These are phyloP conservation scores for Gnatocerus cornutus DNA, from an alignment of 2,888 invertebrate species.

Conservation along the genomic window DNA sequence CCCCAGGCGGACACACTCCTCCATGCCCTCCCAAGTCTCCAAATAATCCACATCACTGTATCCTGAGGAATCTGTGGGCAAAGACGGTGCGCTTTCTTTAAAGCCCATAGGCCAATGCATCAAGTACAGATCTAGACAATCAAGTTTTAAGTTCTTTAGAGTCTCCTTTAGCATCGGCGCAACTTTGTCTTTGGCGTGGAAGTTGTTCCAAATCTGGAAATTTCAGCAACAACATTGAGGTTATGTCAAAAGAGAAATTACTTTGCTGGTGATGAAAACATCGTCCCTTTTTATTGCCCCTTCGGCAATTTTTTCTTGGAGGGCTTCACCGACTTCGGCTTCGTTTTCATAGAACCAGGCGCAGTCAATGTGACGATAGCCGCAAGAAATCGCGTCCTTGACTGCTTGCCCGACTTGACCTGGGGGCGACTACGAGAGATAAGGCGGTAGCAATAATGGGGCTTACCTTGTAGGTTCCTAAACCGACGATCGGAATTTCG, in stretches of 20 bases:
- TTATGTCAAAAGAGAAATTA: conserved; percentile 28
- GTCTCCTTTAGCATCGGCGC: conserved; percentile 68
- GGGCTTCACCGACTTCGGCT: conserved; percentile 72
- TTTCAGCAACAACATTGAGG: conserved; percentile 4
- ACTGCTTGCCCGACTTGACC: conserved; percentile 70
- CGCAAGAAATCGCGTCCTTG: conserved; percentile 75
- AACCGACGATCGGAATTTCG: conserved; percentile 76
- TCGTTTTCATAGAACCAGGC: conserved; percentile 77
- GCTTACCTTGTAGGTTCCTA: conserved; percentile 78
- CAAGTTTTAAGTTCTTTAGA: conserved; percentile 60
- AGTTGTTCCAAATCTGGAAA: conserved; percentile 76
- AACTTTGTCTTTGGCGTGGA: conserved; percentile 75
- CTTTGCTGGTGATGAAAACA: conserved; percentile 79
- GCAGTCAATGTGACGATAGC: conserved; percentile 80
- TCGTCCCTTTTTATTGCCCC: conserved; percentile 80
- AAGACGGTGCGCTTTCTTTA: conserved; percentile 64
- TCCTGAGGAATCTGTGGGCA: conserved; percentile 68
- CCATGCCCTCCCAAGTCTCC: conserved; percentile 86
- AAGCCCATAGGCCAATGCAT: conserved; percentile 69
- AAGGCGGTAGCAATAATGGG: conserved; percentile 18
- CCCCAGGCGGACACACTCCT: conserved; percentile 78
- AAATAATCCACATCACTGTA: conserved; percentile 78
- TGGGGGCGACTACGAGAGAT: conserved; percentile 58
- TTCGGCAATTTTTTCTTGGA: conserved; percentile 77
- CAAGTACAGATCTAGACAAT: conserved; percentile 67